Percentiles rank a stretch among this genome's conserved stretches.
Conservation (phyloP, 2,888 invertebrate genomes). For the Choristoneura rosaceana region DNA sequence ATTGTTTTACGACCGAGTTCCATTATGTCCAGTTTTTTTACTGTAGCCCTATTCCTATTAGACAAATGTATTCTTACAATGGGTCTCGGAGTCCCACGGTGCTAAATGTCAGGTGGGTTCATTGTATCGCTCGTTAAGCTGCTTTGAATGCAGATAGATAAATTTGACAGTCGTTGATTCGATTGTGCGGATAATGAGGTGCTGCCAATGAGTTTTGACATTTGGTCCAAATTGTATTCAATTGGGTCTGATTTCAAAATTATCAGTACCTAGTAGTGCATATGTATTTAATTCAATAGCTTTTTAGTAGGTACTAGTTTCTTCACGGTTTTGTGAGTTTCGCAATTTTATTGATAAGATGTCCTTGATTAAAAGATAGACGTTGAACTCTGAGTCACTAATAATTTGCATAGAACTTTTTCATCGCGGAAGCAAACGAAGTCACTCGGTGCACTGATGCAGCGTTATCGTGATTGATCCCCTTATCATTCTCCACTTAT, state of each 20-base stretch:
- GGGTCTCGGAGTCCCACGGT: constrained; percentile 44
- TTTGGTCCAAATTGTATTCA: constrained; percentile 16
- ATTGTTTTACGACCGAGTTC: constrained; percentile 44
- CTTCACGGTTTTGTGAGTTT: background rate
- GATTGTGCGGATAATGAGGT: constrained; percentile 18
- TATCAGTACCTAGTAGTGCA: too few relatives aligned
- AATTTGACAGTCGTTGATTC: constrained; percentile 35
- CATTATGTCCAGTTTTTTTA: constrained; percentile 45
- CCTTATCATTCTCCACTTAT: constrained; percentile 30
- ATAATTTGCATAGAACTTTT: constrained; percentile 20
- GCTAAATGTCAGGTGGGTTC: constrained; percentile 46
- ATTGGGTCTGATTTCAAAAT: constrained; percentile 9
- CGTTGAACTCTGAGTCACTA: constrained; percentile 8
- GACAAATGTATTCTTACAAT: constrained; percentile 35
- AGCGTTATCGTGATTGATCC: constrained; percentile 33
- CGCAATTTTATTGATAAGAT: constrained; percentile 9
- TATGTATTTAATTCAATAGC: background rate
- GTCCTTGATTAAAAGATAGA: constrained; percentile 1
- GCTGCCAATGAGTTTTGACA: constrained; percentile 24
- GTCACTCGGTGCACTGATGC: background rate
- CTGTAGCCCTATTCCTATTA: constrained; percentile 28
- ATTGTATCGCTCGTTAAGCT: constrained; percentile 34
- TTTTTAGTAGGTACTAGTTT: background rate
- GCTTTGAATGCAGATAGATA: constrained; percentile 32
- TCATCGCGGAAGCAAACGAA: constrained; percentile 13